Conservation (phyloP, 2,113 vertebrate species). For the Peromyscus californicus region DNA sequence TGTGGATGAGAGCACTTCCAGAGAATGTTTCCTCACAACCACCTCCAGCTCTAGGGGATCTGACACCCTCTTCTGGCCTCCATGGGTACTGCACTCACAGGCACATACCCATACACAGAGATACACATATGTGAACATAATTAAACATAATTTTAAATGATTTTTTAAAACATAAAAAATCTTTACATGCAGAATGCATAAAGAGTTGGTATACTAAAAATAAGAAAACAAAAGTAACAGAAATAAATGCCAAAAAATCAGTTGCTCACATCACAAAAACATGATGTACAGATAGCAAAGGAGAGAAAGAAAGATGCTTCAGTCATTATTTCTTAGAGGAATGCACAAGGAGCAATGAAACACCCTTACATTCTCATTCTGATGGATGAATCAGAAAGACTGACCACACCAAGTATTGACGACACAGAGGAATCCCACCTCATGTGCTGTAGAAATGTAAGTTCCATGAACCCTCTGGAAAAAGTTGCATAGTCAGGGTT, state of each 20-base stretch:
- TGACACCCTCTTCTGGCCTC: background rate
- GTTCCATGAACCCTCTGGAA: background rate
- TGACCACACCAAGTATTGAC: background rate
- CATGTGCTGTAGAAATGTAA: background rate
- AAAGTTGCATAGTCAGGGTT: background rate
- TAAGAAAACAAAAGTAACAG: slow-evolving; percentile 8
- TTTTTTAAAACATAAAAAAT: background rate
- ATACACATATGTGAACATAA: no score
- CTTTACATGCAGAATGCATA: background rate
- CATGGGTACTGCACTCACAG: background rate
- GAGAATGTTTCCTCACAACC: no score
- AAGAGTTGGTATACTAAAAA: background rate
- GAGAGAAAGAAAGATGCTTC: background rate
- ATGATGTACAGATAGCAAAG: background rate
- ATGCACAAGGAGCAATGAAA: background rate
- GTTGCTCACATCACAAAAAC: no score
- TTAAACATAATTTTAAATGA: background rate
- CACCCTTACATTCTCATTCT: background rate
- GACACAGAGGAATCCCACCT: background rate
- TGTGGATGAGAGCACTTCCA: no score
- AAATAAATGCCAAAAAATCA: background rate
- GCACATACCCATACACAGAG: background rate
- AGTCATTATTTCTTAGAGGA: background rate
- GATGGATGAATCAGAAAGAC: background rate
- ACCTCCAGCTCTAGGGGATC: background rate